Evolutionary conservation across 2,797 vertebrate genomes (phyloP), one percentile per base, ranked within the genome.

Genomic region (Schizopygopsis pylzovi): DNA sequence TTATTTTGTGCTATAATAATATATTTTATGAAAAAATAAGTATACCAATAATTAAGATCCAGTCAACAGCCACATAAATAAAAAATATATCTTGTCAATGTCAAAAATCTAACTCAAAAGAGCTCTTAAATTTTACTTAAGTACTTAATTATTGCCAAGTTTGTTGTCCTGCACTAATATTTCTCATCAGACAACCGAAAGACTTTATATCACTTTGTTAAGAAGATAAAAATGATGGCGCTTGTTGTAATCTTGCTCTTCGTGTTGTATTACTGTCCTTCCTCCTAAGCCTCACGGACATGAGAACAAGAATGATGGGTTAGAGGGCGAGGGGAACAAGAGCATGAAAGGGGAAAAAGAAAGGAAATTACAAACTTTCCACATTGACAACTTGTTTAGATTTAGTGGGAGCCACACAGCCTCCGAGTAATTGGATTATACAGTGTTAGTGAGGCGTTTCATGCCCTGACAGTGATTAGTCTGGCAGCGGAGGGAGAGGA

Each of bases 331-430:
- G 77, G 73, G 71, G 22, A 86, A 52, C 79, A 41, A 73, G 41
- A 72, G 70, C 28, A 15, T 81, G 28, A 65, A 78, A 85, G 41
- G 22, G 61, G 71, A 39, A 37, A 86, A 85, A 85, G 41, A 77
- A 82, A 82, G 85, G 85, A 86, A 82, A 86, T 82, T 59, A 82
- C 71, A 59, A 86, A 82, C 80, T 82, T 86, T 85, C 78, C 54
- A 81, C 78, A 81, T 85, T 85, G 84, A 85, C 84, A 85, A 85
- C 84, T 85, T 85, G 78, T 81, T 85, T 81, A 85, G 84, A 72
- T 85, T 65, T 81, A 81, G 84, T 81, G 78, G 56, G 78, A 77
- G 41, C 72, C 73, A 67, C 47, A 86, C 75, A 77, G 65, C 75
- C 73, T 82, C 52, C 10, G 65, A 71, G 79, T 86, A 82, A 86